Evolutionary conservation across 2,888 invertebrate genomes (phyloP), one percentile per base, ranked within the genome.

Genomic region (Trachelus stipa): DNA sequence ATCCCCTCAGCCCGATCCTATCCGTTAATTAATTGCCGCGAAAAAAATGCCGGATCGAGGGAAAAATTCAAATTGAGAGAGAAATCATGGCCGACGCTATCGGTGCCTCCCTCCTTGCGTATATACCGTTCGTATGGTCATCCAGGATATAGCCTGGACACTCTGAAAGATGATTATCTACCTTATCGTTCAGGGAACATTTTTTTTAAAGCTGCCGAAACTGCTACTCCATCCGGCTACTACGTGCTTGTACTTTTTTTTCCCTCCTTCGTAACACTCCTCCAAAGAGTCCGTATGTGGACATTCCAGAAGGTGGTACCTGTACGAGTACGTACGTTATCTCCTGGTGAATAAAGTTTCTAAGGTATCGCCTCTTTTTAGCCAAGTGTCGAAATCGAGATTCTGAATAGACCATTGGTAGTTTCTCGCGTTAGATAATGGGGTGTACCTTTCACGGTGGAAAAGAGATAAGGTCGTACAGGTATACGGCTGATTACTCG

Each of bases 21-120:
- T 86, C 86, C 85, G 82, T 73, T 87, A 87, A 86, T 86, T 86
- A 86, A 86, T 87, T 85, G 84, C 86, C 78, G 56, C 73, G 84
- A 69, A 71, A 76, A 71, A 73, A 75, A 74, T 74, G 73, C 74
- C 34, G 74, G 76, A 30, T 71, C 79, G 71, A 69, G 75, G 75
- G 69, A 73, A 68, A 74, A 69, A 68, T 76, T 76, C 73, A 80
- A 83, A 85, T 84, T 80, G 81, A 77, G 76, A 37, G 79, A 80
- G 81, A 80, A 78, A 82, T 85, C 85, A 73, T 80, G 77, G 77
- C 80, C 74, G 74, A 71, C 77, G 56, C 56, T 56, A 56, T 56
- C 56, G 23, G 56, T 23, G 6, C 23, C 1, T 1, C 56, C 23
- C 23, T 9, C 23, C 33, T 6, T 2, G 56, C 23, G 15, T 56